Evolutionary conservation across 2,797 vertebrate genomes (phyloP), one percentile per base, ranked within the genome.

Genomic region (Allobates femoralis): DNA sequence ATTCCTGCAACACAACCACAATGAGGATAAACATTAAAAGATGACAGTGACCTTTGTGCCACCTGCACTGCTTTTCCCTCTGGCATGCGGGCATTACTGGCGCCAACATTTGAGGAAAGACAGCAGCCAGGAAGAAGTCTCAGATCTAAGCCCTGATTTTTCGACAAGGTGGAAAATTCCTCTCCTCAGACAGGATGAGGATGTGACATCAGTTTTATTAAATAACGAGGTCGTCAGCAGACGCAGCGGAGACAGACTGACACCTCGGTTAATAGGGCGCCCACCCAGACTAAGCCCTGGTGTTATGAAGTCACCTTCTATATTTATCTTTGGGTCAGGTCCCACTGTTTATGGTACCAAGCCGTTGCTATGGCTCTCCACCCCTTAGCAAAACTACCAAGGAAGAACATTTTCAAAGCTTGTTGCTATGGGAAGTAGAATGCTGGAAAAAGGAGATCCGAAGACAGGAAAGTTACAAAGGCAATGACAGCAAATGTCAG

Each of bases 151-250:
- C 28, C 19, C 28, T 37, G 32, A 41, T 58, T 79, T 66, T 81
- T 34, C 41, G 50, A 41, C 46, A 41, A 66, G 62, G 37, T 82
- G 64, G 80, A 82, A 82, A 82, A 82, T 71, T 71, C 46, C 80
- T 71, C 64, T 55, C 2, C 46, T 67, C 64, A 56, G 64, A 16
- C 46, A 32, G 34, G 60, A 58, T 69, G 28, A 82, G 67, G 46
- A 64, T 64, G 58, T 62, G 34, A 60, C 32, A 79, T 28, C 37
- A 34, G 26, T 41, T 26, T 3, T 74, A 32, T n/a, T 16, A 73
- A 67, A 60, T 75, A 53, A 1, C 26, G 56, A 62, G 23, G 67
- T 18, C 28, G 51, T 53, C 46, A 73, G 19, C 28, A 41, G 62
- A 41, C 60, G 37, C 26, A 50, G 19, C 34, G 6, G 28, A 37